Conservation (phyloP, 2,888 invertebrate species). For the Eristalis intricaria region DNA sequence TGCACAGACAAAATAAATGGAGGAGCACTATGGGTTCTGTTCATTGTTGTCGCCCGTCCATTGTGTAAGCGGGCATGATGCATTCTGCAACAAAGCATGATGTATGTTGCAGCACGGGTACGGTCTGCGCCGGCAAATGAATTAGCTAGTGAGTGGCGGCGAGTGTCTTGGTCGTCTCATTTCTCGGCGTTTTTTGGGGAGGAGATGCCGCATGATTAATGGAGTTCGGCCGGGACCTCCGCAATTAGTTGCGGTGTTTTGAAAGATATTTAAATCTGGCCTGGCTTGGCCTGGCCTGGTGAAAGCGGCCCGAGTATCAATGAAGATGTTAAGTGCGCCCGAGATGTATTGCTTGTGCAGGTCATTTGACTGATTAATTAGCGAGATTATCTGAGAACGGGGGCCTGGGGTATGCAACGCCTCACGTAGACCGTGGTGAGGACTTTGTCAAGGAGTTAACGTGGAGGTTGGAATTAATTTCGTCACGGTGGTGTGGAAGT, state of each 20-base stretch:
- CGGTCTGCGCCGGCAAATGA: slow-evolving; percentile 54
- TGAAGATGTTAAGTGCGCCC: slow-evolving; percentile 58
- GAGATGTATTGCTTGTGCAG: slow-evolving; percentile 48
- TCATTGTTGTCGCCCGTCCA: slow-evolving; percentile 59
- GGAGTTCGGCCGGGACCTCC: slow-evolving; percentile 48
- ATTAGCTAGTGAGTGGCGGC: slow-evolving; percentile 60
- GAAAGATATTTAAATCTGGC: slow-evolving; percentile 64
- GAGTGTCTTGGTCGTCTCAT: slow-evolving; percentile 33
- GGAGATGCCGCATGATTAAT: slow-evolving; percentile 55
- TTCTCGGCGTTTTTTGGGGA: background rate
- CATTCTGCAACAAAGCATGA: slow-evolving; percentile 63
- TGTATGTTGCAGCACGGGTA: slow-evolving; percentile 63
- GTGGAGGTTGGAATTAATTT: too few species aligned
- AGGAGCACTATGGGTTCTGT: slow-evolving; percentile 54
- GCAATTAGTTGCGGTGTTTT: slow-evolving; percentile 70
- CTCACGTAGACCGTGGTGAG: background rate
- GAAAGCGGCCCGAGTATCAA: slow-evolving; percentile 44
- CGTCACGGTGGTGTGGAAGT: too few species aligned
- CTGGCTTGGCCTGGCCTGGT: slow-evolving; percentile 13
- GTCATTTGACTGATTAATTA: slow-evolving; percentile 61
- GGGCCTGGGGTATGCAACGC: background rate
- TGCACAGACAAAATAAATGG: slow-evolving; percentile 17
- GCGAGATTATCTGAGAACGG: slow-evolving; percentile 11
- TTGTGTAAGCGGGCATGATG: slow-evolving; percentile 63
- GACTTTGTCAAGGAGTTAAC: too few species aligned